These are phyloP conservation scores for Drosophila nasuta DNA, from an alignment of 1,140 invertebrate genomes.

Conservation along the genomic window DNA sequence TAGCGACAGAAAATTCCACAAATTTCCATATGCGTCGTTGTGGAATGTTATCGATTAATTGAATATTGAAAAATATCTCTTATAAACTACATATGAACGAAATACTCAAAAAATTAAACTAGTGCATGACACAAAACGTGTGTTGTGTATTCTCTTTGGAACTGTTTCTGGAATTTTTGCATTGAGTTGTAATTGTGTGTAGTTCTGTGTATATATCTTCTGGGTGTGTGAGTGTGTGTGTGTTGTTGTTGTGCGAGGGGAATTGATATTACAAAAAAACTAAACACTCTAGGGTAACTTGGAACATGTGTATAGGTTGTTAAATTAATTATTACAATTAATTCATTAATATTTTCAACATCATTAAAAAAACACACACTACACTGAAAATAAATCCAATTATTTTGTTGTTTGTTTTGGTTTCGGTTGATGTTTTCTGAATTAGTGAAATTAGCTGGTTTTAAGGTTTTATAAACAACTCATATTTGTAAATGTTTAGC, in stretches of 20 bases:
- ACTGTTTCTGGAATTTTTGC: conserved; percentile 31
- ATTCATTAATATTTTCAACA: conserved; percentile 53
- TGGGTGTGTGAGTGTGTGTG: conserved; percentile 53
- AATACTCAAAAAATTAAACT: conserved; percentile 17
- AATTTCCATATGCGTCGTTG: conserved; percentile 75
- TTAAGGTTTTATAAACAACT: conserved; percentile 61
- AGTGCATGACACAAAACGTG: conserved; percentile 13
- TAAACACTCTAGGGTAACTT: conserved; percentile 56
- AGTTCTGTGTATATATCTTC: conserved; percentile 20
- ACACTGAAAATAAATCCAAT: conserved; percentile 64
- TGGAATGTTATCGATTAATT: conserved; percentile 25
- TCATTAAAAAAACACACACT: conserved; percentile 79
- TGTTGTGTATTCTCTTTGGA: conserved; percentile 10
- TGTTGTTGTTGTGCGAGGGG: conserved; percentile 57
- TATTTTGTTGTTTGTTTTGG: conserved; percentile 11
- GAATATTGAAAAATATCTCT: conserved; percentile 37
- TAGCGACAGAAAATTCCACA: conserved; percentile 85
- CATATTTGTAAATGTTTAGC: conserved; percentile 34
- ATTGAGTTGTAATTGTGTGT: conserved; percentile 22
- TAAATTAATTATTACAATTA: conserved; percentile 55
- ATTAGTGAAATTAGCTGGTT: conserved; percentile 80
- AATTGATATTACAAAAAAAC: conserved; percentile 58
- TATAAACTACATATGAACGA: conserved; percentile 27
- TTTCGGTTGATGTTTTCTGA: conserved; percentile 27
- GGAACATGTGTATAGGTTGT: conserved; percentile 84